phyloP scores from a whole-genome alignment of 1,140 invertebrate genomes.

The Caenorhabditis brenneri region DNA sequence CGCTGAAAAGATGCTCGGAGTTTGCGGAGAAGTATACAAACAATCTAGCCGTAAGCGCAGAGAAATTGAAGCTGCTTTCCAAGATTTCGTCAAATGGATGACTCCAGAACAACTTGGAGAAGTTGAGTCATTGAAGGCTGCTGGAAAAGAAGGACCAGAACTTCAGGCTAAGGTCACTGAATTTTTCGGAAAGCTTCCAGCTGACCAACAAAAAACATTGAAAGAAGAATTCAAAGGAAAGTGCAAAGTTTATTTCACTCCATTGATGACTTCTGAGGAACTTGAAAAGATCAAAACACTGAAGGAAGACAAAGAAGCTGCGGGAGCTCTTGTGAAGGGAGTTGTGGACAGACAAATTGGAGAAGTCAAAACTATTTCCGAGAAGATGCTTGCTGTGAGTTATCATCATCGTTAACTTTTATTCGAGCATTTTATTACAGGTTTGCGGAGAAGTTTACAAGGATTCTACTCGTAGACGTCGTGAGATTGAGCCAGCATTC shows the following conservation, averaged over 20 bases:
- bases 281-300: slow-evolving; percentile 39
- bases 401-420: neutral
- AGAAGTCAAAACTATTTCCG: slow-evolving; percentile 31
- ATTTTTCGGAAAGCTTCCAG: slow-evolving; percentile 39
- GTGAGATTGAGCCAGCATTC: slow-evolving; percentile 23
- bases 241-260: slow-evolving; percentile 43
- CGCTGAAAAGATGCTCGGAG: slow-evolving; percentile 44
- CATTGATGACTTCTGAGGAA: slow-evolving; percentile 11
- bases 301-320: slow-evolving; percentile 3
- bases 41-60: slow-evolving; percentile 28
- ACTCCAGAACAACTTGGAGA: slow-evolving; percentile 41
- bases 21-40: slow-evolving; percentile 22
- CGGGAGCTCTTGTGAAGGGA: slow-evolving; percentile 7
- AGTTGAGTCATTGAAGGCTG: slow-evolving; percentile 12
- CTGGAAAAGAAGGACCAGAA: slow-evolving; percentile 30
- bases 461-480: neutral
- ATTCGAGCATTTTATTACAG: neutral
- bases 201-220: slow-evolving; percentile 30
- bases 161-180: slow-evolving; percentile 22
- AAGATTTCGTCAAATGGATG: slow-evolving; percentile 47
- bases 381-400: slow-evolving; percentile 33
- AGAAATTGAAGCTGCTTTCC: slow-evolving; percentile 24
- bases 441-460: slow-evolving; percentile 41
- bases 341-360: slow-evolving; percentile 37
- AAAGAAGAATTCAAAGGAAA: slow-evolving; percentile 50